A percentile compares a stretch with the other conserved stretches of the same genome.
Evolutionary conservation across 2,888 invertebrate genomes (phyloP).

Genomic region (Oeneis ivallda): DNA sequence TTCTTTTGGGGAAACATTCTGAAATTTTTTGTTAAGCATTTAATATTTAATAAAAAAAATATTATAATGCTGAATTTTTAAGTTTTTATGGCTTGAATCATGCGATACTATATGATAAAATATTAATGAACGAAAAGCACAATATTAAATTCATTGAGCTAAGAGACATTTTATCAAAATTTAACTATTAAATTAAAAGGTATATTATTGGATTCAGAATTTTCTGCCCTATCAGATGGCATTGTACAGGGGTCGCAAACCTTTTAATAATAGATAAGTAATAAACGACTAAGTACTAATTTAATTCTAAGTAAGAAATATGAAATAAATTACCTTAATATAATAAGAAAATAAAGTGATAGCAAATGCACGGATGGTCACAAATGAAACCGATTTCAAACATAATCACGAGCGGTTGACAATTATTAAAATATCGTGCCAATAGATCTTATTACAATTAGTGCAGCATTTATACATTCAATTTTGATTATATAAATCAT

Average conservation of each 20-base stretch:
- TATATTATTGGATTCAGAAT: too few species aligned
- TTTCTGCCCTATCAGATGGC: too few species aligned
- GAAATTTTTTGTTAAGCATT: not conserved
- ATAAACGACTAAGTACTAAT: not conserved
- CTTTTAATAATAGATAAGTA: not conserved
- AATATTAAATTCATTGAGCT: too few species aligned
- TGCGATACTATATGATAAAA: too few species aligned
- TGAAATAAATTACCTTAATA: not conserved
- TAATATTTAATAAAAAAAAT: too few species aligned
- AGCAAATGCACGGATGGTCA: not conserved
- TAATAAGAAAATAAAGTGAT: not conserved
- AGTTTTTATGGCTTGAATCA: too few species aligned
- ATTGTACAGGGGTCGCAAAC: too few species aligned
- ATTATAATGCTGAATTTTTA: too few species aligned
- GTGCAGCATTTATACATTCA: not conserved
- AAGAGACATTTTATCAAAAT: too few species aligned
- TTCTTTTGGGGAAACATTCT: conserved; percentile 1
- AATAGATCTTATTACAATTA: not conserved
- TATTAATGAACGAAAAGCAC: too few species aligned
- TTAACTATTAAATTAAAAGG: too few species aligned
- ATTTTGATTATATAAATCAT: conserved; percentile 4
- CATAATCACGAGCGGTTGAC: not conserved
- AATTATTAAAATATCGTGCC: conserved; percentile 7
- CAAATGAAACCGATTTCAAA: conserved; percentile 2
- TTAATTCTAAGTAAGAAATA: not conserved